A percentile compares a stretch with the other conserved stretches of the same genome.
Conservation (phyloP, 2,113 vertebrate genomes). For the Brienomyrus longianalis region DNA sequence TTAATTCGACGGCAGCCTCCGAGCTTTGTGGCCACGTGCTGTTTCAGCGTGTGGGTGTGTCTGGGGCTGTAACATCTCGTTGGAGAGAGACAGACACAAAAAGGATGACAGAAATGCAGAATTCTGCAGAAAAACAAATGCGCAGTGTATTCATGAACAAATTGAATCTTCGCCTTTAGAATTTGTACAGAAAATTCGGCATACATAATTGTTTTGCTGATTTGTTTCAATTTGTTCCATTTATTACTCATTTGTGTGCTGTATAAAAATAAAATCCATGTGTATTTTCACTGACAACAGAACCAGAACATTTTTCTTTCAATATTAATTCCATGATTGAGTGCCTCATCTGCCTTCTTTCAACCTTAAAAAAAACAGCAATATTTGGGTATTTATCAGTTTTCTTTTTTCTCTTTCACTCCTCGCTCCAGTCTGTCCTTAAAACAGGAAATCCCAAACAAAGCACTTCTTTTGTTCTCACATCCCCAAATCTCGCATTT, state of each 20-base stretch:
- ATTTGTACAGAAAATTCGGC: not conserved
- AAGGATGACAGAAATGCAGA: not conserved
- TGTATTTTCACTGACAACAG: not conserved
- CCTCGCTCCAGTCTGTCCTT: not conserved
- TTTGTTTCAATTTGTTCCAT: not conserved
- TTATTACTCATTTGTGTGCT: not conserved
- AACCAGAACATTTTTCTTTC: not conserved
- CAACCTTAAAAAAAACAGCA: not conserved
- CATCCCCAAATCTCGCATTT: not conserved
- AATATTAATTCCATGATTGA: not conserved
- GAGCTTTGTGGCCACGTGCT: conserved; percentile 56
- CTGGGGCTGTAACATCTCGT: conserved; percentile 38
- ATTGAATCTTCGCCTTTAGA: not conserved
- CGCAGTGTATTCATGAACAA: not conserved
- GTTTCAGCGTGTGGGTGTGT: conserved; percentile 70
- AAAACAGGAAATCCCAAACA: not conserved
- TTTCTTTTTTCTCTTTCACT: not conserved
- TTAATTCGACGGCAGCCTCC: conserved; percentile 41
- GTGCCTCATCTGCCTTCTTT: not conserved
- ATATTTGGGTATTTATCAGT: not conserved
- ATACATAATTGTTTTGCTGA: not conserved
- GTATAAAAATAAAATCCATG: not conserved
- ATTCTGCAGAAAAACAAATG: not conserved
- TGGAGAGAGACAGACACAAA: not conserved
- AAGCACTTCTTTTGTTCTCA: not conserved